Conservation (phyloP, 2,888 invertebrate genomes). For the Hydroisotoma schaefferi region DNA sequence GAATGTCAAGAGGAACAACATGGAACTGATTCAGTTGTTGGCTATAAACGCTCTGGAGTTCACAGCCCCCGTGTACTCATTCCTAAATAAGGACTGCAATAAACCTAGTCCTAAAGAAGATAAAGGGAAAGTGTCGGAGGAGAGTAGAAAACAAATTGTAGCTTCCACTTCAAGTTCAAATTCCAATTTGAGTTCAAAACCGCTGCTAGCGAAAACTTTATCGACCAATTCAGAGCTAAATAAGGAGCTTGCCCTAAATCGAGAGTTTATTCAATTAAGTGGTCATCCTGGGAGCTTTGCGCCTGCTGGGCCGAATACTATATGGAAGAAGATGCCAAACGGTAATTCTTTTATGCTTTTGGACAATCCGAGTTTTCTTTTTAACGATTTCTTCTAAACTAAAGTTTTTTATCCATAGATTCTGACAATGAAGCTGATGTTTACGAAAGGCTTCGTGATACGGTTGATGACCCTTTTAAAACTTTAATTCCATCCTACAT, state of each 20-base stretch:
- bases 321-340: slow-evolving; percentile 70
- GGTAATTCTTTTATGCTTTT: too few relatives aligned
- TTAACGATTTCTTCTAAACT: background rate
- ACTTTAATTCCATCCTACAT: slow-evolving; percentile 74
- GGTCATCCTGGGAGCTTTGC: slow-evolving; percentile 91
- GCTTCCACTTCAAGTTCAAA: background rate
- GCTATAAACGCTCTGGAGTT: slow-evolving; percentile 47
- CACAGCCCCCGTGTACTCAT: slow-evolving; percentile 41
- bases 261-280: slow-evolving; percentile 67
- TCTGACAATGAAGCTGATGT: slow-evolving; percentile 54
- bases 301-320: slow-evolving; percentile 86
- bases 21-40: slow-evolving; percentile 43
- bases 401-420: slow-evolving; percentile 37
- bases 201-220: background rate
- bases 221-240: background rate
- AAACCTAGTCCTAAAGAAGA: slow-evolving; percentile 1
- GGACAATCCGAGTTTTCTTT: background rate
- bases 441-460: slow-evolving; percentile 69
- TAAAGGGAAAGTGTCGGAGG: background rate
- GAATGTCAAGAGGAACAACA: slow-evolving; percentile 16
- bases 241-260: slow-evolving; percentile 4
- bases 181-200: background rate
- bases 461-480: slow-evolving; percentile 18
- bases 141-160: background rate
- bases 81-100: slow-evolving; percentile 15